Evolutionary conservation across 2,113 vertebrate genomes (phyloP).

Genomic region (Syngnathus floridae): DNA sequence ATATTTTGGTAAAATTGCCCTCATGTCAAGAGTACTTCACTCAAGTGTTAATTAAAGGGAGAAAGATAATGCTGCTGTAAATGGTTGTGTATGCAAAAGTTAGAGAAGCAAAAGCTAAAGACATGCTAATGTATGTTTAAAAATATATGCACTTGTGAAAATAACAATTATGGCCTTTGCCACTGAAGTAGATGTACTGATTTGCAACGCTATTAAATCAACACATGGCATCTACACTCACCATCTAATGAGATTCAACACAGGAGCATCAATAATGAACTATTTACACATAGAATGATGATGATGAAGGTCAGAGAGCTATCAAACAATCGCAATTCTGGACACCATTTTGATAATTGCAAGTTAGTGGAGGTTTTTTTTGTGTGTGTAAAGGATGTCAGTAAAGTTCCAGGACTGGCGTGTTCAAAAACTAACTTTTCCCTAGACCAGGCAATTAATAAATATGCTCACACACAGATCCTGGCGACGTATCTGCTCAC

Average conservation of each 20-base stretch:
- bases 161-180: background rate
- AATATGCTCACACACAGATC: no score
- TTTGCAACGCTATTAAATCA: background rate
- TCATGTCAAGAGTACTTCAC: conserved; percentile 25
- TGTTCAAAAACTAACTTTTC: no score
- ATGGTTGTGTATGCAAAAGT: background rate
- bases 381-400: no score
- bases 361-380: no score
- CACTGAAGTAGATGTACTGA: background rate
- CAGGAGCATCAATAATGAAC: background rate
- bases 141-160: background rate
- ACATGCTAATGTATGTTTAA: background rate
- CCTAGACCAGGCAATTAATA: no score
- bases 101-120: background rate
- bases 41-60: conserved; percentile 13
- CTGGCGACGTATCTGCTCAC: no score
- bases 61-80: conserved; percentile 23
- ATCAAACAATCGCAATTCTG: no score
- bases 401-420: no score
- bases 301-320: background rate
- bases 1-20: conserved; percentile 49
- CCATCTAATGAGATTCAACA: background rate
- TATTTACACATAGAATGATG: background rate
- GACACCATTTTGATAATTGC: no score
- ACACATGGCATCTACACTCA: no score